phyloP scores from a whole-genome alignment of 2,888 invertebrate genomes.

The Cabera pusaria region DNA sequence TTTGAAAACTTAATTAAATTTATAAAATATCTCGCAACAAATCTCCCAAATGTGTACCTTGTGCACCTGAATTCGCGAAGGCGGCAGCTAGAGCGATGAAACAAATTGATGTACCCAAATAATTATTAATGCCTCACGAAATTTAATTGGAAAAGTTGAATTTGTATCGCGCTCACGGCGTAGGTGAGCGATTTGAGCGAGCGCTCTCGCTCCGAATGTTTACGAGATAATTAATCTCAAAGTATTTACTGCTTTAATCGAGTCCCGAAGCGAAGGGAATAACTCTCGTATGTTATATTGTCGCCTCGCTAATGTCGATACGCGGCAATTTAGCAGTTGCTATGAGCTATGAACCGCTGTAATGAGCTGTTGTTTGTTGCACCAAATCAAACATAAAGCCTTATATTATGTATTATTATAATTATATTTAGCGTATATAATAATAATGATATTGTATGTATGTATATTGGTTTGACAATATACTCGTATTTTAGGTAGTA shows the following conservation, averaged over 20 bases:
- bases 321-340: slow-evolving; percentile 32
- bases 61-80: slow-evolving; percentile 44
- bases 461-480: too few species aligned
- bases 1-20: too few species aligned
- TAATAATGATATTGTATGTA: too few species aligned
- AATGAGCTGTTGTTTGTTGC: too few species aligned
- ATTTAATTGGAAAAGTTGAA: slow-evolving; percentile 85
- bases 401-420: too few species aligned
- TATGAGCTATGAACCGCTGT: slow-evolving; percentile 26
- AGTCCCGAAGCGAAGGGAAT: slow-evolving; percentile 76
- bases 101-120: slow-evolving; percentile 85
- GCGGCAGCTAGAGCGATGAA: slow-evolving; percentile 72
- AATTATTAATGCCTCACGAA: slow-evolving; percentile 85
- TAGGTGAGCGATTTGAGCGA: slow-evolving; percentile 80
- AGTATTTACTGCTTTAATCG: slow-evolving; percentile 84
- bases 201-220: slow-evolving; percentile 73
- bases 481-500: too few species aligned
- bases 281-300: slow-evolving; percentile 80
- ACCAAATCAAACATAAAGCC: too few species aligned
- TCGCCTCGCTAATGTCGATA: slow-evolving; percentile 45
- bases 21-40: slow-evolving; percentile 38
- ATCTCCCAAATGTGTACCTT: slow-evolving; percentile 32
- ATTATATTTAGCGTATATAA: too few species aligned
- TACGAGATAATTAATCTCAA: slow-evolving; percentile 84
- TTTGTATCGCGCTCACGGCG: slow-evolving; percentile 82